Percentiles rank a stretch among this genome's conserved stretches.
phyloP scores from a whole-genome alignment of 2,113 vertebrate genomes.

The Lanius ludovicianus region DNA sequence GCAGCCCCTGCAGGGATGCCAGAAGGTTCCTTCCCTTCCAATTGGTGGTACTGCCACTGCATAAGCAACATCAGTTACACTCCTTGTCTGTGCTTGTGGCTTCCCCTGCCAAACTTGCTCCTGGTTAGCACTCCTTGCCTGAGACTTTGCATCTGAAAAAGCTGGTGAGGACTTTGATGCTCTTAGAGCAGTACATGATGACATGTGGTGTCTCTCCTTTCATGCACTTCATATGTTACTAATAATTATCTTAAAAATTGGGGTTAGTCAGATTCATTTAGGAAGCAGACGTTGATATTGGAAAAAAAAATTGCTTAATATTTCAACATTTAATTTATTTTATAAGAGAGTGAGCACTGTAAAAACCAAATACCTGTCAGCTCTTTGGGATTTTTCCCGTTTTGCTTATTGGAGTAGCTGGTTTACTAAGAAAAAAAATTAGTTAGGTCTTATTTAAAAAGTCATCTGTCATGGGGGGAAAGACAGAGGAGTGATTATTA shows the following conservation, averaged over 20 bases:
- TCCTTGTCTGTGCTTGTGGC: neutral
- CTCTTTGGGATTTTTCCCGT: neutral
- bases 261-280: neutral
- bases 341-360: neutral
- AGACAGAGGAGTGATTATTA: conserved; percentile 1
- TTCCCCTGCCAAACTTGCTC: neutral
- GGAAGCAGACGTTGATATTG: neutral
- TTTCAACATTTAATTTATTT: neutral
- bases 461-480: neutral
- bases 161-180: neutral
- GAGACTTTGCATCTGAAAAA: neutral
- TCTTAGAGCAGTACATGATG: neutral
- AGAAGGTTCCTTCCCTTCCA: neutral
- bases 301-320: neutral
- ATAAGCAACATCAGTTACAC: neutral
- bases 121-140: neutral
- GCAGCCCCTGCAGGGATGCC: neutral
- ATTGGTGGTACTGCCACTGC: neutral
- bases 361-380: neutral
- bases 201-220: neutral
- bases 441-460: neutral
- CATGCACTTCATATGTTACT: neutral
- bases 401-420: neutral
- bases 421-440: neutral
- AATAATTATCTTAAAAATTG: neutral